Evolutionary conservation across 1,140 invertebrate genomes (phyloP).

Genomic region (Drosophila erecta): DNA sequence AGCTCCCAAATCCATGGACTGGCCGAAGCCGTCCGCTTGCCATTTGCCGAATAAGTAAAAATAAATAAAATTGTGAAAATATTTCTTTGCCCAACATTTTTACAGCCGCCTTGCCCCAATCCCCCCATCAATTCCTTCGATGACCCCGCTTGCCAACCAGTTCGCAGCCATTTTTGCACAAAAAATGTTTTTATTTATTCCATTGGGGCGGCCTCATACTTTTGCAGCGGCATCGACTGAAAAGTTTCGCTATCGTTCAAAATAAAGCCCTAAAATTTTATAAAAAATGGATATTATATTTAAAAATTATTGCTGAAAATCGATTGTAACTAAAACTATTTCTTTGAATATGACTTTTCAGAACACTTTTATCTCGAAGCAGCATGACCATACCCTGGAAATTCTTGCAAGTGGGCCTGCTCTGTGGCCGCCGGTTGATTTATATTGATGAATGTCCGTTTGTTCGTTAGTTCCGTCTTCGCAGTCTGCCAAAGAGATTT

Average conservation of each 20-base stretch:
- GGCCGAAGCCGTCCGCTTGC: constrained; percentile 50
- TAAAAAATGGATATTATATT: too few species aligned
- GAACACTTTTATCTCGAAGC: too few species aligned
- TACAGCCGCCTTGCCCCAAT: constrained; percentile 51
- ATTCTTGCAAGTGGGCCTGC: constrained; percentile 38
- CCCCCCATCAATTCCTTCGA: neutral
- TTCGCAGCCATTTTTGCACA: constrained; percentile 71
- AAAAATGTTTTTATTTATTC: constrained; percentile 78
- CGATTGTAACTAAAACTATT: too few species aligned
- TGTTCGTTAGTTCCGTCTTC: constrained; percentile 82
- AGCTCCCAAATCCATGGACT: constrained; percentile 11
- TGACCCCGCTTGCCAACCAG: constrained; percentile 48
- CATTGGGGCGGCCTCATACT: constrained; percentile 26
- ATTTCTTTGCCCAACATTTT: constrained; percentile 83
- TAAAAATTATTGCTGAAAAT: too few species aligned
- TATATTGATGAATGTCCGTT: constrained; percentile 84
- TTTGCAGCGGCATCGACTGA: constrained; percentile 2
- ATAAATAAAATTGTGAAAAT: constrained; percentile 83
- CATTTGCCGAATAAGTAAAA: constrained; percentile 64
- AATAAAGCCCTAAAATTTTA: neutral
- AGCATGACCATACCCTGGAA: neutral
- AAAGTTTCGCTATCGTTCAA: neutral
- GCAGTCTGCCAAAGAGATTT: constrained; percentile 78
- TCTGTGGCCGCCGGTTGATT: constrained; percentile 79
- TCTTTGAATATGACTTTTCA: too few species aligned